Evolutionary conservation across 64 coral and sea anemone genomes (phyloP).

Genomic region (Astreopora myriophthalma): DNA sequence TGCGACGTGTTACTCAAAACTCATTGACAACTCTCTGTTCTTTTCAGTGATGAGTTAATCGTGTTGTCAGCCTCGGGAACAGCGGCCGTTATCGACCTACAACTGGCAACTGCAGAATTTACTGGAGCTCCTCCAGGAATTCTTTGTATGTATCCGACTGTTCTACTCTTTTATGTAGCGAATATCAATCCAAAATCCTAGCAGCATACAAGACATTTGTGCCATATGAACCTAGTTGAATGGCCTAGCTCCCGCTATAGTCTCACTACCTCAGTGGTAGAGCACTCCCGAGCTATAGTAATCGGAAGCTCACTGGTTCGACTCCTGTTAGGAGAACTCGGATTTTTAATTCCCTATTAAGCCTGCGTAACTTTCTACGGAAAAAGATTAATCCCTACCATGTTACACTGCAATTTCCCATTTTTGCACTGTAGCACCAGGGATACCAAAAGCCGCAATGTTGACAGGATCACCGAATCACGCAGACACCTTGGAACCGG

Average conservation of each 20-base stretch:
- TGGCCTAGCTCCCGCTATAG: no score
- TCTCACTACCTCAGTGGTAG: no score
- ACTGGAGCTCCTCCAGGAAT: conserved; percentile 63
- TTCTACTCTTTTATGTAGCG: background rate
- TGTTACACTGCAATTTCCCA: background rate
- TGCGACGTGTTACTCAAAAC: no score
- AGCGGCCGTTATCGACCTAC: conserved; percentile 82
- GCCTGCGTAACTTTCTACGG: no score
- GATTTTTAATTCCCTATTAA: no score
- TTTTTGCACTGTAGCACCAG: background rate
- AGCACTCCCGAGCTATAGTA: no score
- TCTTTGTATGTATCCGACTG: background rate
- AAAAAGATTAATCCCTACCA: no score
- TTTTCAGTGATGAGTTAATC: conserved; percentile 92
- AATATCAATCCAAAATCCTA: no score
- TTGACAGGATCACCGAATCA: background rate
- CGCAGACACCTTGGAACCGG: background rate
- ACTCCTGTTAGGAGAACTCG: no score
- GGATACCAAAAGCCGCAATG: background rate
- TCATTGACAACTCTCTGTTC: background rate
- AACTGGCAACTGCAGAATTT: conserved; percentile 21
- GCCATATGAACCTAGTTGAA: no score
- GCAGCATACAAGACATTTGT: no score
- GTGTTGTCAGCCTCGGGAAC: conserved; percentile 96
- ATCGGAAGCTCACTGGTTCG: no score